A percentile compares a stretch with the other conserved stretches of the same genome.
Evolutionary conservation across 2,797 vertebrate species (phyloP).

Genomic region (Phataginus tricuspis): DNA sequence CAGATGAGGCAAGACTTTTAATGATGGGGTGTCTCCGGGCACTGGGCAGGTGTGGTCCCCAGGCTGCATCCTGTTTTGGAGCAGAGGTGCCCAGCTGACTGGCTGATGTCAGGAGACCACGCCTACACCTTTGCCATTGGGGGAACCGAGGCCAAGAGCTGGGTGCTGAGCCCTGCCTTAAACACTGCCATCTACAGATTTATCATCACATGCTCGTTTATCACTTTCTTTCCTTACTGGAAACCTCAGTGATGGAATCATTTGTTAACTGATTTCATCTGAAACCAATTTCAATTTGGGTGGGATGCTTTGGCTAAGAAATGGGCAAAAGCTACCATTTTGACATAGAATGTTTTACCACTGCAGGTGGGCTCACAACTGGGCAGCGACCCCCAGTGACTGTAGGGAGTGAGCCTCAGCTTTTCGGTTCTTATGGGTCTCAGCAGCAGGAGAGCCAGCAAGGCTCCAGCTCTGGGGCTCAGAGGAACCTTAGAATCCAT

Average conservation of each 20-base stretch:
- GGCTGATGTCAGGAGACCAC: neutral
- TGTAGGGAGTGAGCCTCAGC: accelerated
- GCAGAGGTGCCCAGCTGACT: neutral
- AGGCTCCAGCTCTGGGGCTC: accelerated
- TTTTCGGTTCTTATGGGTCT: accelerated
- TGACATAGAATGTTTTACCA: neutral
- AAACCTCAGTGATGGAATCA: neutral
- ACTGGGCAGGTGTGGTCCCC: neutral
- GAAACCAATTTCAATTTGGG: neutral
- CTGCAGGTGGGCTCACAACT: too few species aligned
- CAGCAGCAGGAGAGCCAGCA: neutral
- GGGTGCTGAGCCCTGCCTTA: neutral
- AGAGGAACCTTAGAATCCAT: neutral
- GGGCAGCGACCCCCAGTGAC: accelerated
- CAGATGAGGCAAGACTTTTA: neutral
- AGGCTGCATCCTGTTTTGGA: neutral
- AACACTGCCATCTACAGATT: neutral
- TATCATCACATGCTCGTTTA: neutral
- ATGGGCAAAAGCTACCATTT: neutral
- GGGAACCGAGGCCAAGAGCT: neutral
- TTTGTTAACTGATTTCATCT: neutral
- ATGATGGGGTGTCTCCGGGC: too few species aligned
- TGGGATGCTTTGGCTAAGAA: neutral
- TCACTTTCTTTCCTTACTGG: neutral
- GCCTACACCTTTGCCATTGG: neutral